A percentile compares a stretch with the other conserved stretches of the same genome.
Evolutionary conservation across 1,140 invertebrate species (phyloP).

Genomic region (Venturia canescens): DNA sequence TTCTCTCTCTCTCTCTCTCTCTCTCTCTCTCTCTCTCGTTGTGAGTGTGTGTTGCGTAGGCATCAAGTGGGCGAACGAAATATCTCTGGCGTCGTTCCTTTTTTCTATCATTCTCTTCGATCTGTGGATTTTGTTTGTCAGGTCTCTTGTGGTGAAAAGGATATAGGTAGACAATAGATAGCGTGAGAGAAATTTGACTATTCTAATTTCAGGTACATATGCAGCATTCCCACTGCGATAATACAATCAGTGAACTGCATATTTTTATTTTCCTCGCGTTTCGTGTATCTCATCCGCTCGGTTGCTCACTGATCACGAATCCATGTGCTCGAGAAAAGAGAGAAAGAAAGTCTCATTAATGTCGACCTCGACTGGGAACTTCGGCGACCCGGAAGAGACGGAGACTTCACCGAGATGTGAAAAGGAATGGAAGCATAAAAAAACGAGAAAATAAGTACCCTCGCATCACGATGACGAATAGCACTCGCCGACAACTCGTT

Average conservation of each 20-base stretch:
- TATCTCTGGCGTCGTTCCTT: neutral
- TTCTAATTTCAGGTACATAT: neutral
- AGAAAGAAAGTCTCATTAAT: conserved; percentile 11
- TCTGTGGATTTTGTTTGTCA: neutral
- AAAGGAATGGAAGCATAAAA: neutral
- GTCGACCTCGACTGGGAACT: conserved; percentile 12
- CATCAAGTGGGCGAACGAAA: no score
- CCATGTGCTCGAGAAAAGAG: neutral
- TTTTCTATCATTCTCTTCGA: neutral
- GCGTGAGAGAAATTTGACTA: neutral
- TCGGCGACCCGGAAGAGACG: conserved; percentile 8
- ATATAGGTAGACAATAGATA: no score
- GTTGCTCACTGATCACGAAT: conserved; percentile 3
- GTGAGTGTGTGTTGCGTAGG: no score
- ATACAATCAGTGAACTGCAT: neutral
- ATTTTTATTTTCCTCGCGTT: neutral
- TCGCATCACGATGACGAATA: conserved; percentile 2
- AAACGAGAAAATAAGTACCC: neutral
- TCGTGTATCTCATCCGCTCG: neutral
- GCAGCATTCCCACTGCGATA: neutral
- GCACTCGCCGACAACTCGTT: neutral
- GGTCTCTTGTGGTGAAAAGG: no score
- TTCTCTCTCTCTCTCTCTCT: neutral
- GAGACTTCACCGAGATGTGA: neutral
- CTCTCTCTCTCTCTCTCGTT: neutral